phyloP scores from a whole-genome alignment of 2,113 vertebrate species.

The Colius striatus region DNA sequence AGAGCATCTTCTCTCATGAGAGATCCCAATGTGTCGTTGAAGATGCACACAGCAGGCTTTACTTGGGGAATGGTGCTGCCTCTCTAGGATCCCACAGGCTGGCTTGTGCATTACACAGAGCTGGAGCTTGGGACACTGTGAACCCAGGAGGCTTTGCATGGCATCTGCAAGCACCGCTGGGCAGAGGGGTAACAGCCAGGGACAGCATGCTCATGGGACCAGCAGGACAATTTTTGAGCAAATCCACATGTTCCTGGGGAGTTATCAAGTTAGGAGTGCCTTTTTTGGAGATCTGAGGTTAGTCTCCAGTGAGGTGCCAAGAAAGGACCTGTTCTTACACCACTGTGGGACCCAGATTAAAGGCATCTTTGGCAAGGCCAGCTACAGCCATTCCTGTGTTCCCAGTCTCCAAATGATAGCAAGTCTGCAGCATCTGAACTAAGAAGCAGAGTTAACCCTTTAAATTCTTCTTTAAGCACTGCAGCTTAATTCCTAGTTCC shows the following conservation, averaged over 20 bases:
- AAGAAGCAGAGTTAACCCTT: not conserved
- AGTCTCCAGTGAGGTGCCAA: not conserved
- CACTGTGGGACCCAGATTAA: not conserved
- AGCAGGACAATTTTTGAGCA: not conserved
- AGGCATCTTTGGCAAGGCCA: not conserved
- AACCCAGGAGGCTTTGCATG: not conserved
- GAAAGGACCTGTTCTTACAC: not conserved
- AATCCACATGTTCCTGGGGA: rapidly evolving
- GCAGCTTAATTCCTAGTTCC: not conserved
- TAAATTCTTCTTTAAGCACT: not conserved
- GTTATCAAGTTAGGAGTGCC: not conserved
- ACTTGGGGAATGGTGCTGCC: rapidly evolving
- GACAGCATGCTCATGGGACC: rapidly evolving
- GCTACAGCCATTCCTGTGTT: not conserved
- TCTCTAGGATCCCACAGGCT: not conserved
- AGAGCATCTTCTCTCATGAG: not conserved
- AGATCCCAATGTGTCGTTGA: rapidly evolving
- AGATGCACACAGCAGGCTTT: not conserved
- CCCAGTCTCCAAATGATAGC: not conserved
- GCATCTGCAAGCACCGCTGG: not conserved
- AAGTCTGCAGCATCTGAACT: not conserved
- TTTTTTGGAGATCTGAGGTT: not conserved
- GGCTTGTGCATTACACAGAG: not conserved
- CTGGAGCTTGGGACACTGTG: not conserved
- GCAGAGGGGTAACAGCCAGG: not conserved